Evolutionary conservation across 2,113 vertebrate genomes (phyloP).

Genomic region (Australoheros scitulus): DNA sequence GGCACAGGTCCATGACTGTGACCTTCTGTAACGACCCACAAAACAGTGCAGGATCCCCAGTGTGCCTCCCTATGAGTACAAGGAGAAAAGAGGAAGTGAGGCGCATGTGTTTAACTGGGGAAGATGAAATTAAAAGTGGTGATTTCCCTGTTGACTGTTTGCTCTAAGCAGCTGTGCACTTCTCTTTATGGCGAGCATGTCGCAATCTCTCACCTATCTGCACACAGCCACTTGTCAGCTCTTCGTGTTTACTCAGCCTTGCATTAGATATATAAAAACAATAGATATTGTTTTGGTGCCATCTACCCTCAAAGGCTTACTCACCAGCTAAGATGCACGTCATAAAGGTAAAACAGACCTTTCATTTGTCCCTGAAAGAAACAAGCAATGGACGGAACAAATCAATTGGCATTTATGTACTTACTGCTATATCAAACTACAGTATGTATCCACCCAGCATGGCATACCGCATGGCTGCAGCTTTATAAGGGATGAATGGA

Average conservation of each 20-base stretch:
- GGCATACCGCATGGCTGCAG: constrained; percentile 37
- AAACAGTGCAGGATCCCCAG: constrained; percentile 33
- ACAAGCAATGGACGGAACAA: constrained; percentile 21
- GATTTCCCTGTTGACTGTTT: constrained; percentile 67
- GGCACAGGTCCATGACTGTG: constrained; percentile 37
- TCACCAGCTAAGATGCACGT: not conserved
- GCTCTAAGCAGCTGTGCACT: constrained; percentile 60
- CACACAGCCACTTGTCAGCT: not conserved
- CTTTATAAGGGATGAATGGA: constrained; percentile 61
- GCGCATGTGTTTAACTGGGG: constrained; percentile 59
- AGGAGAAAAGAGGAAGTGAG: constrained; percentile 44
- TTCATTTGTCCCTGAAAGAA: constrained; percentile 12
- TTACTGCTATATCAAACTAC: constrained; percentile 17
- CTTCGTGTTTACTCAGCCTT: constrained; percentile 1
- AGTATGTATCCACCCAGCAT: constrained; percentile 18
- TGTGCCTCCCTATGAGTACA: constrained; percentile 15
- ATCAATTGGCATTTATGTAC: constrained; percentile 57
- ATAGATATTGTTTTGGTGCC: not conserved
- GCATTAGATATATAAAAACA: not conserved
- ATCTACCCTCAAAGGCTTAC: constrained; percentile 8
- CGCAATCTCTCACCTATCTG: constrained; percentile 41
- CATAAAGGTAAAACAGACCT: constrained; percentile 6
- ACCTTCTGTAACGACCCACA: constrained; percentile 57
- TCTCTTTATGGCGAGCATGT: constrained; percentile 53
- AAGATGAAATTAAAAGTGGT: constrained; percentile 72